Base-by-base conservation (phyloP, 1,140 invertebrate genomes). In the Globodera ellingtonae region DNA sequence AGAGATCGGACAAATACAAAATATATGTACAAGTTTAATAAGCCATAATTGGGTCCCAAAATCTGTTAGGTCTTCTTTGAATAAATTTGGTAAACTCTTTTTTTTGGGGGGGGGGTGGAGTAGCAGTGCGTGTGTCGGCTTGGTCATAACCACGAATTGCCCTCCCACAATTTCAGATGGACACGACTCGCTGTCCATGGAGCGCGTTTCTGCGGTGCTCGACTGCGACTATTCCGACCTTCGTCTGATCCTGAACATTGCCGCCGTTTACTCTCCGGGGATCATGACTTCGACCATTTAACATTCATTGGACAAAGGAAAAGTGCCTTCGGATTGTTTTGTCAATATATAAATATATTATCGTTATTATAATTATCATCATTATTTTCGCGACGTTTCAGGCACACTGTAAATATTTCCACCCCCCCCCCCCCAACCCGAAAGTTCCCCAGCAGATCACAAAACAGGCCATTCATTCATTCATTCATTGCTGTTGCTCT, bases 151-250 rank as follows among this genome's bases (percentile, higher is more conserved):
- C 6, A 4, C 6, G 5, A 6, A 18, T 62, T 15, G 15, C 15
- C 56, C 56, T 15, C 56, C 18, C 56, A 62, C 35, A 35, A 35
- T 75, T 75, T 8, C 13, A 84, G 66, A 44, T 24, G 50, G 59
- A 7, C 21, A 75, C 18, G 46, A 78, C 59, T 62, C 47, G 62
- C 62, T 81, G 6, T 59, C 80, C 24, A 82, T 83, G 70, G 83
- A 87, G 15, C 72, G 77, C n/a, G 86, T 86, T 3, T 83, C 81
- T n/a, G n/a, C 76, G 18, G 74, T 87, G 9, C 73, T 87, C 4
- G 86, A 80, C 44, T 85, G 83, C 65, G 84, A 87, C 72, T 86
- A 78, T 48, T 87, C 86, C 56, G 86, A 87, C 74, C 76, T 87
- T 13, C 76, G 84, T 2, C 82, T 87, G n/a, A 82, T 87, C 8